These are phyloP conservation scores for Lottia gigantea DNA, from an alignment of 2,888 invertebrate genomes.

Conservation along the genomic window DNA sequence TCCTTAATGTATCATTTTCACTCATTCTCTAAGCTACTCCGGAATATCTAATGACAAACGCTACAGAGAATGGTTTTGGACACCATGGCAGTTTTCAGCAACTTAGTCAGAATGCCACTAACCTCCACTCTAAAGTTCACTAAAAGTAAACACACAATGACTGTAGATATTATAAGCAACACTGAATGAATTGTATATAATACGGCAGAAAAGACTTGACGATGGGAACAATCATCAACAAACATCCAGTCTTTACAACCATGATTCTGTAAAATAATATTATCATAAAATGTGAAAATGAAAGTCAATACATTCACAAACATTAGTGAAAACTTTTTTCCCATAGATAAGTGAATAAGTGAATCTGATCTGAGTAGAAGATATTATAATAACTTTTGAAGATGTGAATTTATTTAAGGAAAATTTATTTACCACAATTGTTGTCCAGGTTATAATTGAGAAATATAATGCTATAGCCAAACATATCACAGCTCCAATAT, in stretches of 20 bases:
- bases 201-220: constrained; percentile 53
- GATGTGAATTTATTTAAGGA: no score
- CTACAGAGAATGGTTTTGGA: not conserved
- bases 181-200: constrained; percentile 53
- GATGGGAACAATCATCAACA: constrained; percentile 51
- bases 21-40: no score
- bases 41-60: no score
- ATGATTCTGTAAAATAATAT: constrained; percentile 43
- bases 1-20: not conserved
- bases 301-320: no score
- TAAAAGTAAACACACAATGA: constrained; percentile 47
- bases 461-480: constrained; percentile 47
- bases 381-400: no score
- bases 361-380: no score
- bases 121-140: constrained; percentile 59
- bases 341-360: no score
- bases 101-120: constrained; percentile 4
- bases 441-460: constrained; percentile 38
- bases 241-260: constrained; percentile 55
- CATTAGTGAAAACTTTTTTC: no score
- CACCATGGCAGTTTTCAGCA: not conserved
- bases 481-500: constrained; percentile 35
- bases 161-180: constrained; percentile 43
- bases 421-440: constrained; percentile 44
- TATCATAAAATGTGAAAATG: no score